Percentiles rank a stretch among this genome's conserved stretches.
These are phyloP conservation scores for Oryzias celebensis DNA, from an alignment of 2,113 vertebrate genomes.

Conservation along the genomic window DNA sequence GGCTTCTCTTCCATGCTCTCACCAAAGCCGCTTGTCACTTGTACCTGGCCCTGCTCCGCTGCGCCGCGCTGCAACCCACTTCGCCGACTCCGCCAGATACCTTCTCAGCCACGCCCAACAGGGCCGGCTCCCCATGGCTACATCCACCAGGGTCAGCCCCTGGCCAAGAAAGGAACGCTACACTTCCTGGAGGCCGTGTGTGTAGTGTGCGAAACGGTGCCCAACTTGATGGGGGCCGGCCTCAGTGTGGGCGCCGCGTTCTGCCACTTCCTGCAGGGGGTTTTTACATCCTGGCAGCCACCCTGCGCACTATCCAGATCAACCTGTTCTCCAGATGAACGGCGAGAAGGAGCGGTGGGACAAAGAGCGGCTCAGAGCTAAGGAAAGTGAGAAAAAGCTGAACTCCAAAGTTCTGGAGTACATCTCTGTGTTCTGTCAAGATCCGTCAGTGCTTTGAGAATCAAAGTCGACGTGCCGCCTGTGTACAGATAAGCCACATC, in stretches of 20 bases:
- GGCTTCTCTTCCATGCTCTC: conserved; percentile 70
- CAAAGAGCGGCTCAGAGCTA: conserved; percentile 58
- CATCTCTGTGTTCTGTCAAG: conserved; percentile 73
- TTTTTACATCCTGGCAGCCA: conserved; percentile 60
- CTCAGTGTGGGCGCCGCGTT: conserved; percentile 61
- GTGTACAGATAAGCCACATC: conserved; percentile 62
- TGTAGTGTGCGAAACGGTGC: conserved; percentile 61
- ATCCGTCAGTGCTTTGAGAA: conserved; percentile 71
- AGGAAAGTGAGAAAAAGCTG: conserved; percentile 61
- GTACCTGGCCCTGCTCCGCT: conserved; percentile 72
- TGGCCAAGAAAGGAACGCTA: conserved; percentile 48
- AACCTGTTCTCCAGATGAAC: conserved; percentile 70
- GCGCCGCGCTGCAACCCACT: conserved; percentile 57
- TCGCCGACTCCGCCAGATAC: conserved; percentile 43
- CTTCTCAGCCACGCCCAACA: conserved; percentile 52
- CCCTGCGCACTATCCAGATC: conserved; percentile 64
- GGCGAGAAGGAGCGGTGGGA: conserved; percentile 68
- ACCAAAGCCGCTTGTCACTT: conserved; percentile 72
- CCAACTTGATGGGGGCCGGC: conserved; percentile 60
- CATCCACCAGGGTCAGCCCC: conserved; percentile 12
- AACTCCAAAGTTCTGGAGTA: conserved; percentile 66
- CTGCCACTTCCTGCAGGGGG: conserved; percentile 66
- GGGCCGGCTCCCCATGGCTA: conserved; percentile 8
- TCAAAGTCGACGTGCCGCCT: conserved; percentile 73
- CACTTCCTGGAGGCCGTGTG: conserved; percentile 64